Evolutionary conservation across 2,888 invertebrate species (phyloP), one percentile per base, ranked within the genome.

Genomic region (Flexamia atlantica): DNA sequence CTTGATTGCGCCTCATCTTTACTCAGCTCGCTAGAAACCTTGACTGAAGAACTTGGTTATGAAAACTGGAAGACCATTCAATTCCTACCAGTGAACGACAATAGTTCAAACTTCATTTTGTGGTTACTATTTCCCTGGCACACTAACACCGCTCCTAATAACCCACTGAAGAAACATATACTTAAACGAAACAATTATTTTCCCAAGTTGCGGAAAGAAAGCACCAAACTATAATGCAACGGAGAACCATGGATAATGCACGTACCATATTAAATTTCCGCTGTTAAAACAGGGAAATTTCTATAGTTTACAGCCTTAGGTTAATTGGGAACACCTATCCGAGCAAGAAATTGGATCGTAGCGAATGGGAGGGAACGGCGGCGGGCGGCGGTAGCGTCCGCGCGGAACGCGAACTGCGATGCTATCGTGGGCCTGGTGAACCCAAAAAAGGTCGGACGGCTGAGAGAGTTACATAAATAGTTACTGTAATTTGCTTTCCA

Each of bases 301-400:
- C 70, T 40, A 70, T 70, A 70, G 20, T 32, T 70, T 70, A 70
- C 23, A 70, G 40, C 70, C 70, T n/a, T n/a, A 12, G 70, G 70
- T 70, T 70, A 70, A 70, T 70, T 70, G 70, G 23, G 70, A 9
- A 20, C 23, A 70, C 36, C 40, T 36, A 70, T n/a, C 70, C 70
- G 40, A 40, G 70, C 70, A 70, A 70, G 70, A 70, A 70, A 70
- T 70, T 64, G 64, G 30, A 20, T 2, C 30, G 64, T 9, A 53
- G 53, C 23, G 57, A 57, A 57, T 57, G 57, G 23, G 57, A 57
- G 57, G 1, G 57, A 23, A 23, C 20, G 20, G 57, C 57, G 57
- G 23, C 23, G 57, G 57, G 5, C 9, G 64, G 1, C 1, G 64
- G 9, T 64, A 14, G 17, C 64, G 64, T 20, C 20, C 20, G 23